Evolutionary conservation across 2,797 vertebrate species (phyloP), one percentile per base, ranked within the genome.

Genomic region (Amblyopsis hoosieri): DNA sequence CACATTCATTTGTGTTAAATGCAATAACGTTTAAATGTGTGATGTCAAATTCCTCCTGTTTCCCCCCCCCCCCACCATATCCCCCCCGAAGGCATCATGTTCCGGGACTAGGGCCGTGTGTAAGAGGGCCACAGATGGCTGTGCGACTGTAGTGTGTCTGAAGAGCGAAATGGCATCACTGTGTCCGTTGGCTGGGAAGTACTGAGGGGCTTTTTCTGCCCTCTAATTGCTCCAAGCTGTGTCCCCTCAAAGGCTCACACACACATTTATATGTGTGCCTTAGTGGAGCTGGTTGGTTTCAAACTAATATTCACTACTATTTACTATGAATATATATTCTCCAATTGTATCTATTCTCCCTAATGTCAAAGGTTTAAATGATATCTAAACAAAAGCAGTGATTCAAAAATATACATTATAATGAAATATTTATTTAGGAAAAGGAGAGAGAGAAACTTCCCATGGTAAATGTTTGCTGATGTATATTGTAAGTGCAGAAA

Each of bases 211-310:
- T 84, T 90, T 87, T 88, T 85, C 85, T 86, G 48, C 75, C 80
- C 83, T 74, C 75, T 88, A 91, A 90, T 91, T 91, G 81, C 82
- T 90, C 87, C 90, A 92, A 91, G 89, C 89, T 92, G 91, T 75
- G 79, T 89, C 87, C 86, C 85, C 71, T 85, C 77, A 74, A 83
- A 87, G 62, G 74, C 66, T 68, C 72, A 53, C 63, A 85, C 71
- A 69, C 72, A 75, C 58, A 75, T 74, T 74, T 74, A 57, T 48
- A 68, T 71, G 64, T 65, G 57, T 55, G 19, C 53, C 48, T 57
- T 33, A 33, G 51, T 71, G 62, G 61, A 52, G 77, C 45, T 54
- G 63, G 33, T 3, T 70, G 55, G 67, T 65, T 58, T 54, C 13
- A 67, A 74, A 33, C 55, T 17, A n/a, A 59, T 66, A 61, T 19